Conservation (phyloP, 2,113 vertebrate species). For the Indicator indicator region DNA sequence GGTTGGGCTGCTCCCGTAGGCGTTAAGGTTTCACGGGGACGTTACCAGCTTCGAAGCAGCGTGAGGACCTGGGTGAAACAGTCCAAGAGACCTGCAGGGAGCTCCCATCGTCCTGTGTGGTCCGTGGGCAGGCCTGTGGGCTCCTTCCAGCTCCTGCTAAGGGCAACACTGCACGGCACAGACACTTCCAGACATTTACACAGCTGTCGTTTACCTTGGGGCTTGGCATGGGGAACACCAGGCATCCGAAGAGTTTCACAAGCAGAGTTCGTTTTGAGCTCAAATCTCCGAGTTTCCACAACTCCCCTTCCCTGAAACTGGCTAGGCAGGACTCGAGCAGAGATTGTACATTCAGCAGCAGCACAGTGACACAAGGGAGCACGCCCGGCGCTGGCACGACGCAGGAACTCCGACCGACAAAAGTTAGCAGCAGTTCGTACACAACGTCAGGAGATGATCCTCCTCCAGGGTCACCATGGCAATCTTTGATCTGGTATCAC, state of each 20-base stretch:
- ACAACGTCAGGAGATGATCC: rapidly evolving
- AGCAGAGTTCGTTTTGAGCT: background rate
- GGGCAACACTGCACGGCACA: background rate
- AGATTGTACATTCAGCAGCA: background rate
- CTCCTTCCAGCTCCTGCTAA: background rate
- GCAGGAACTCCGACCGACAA: background rate
- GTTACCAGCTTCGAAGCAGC: background rate
- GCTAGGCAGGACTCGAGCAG: background rate
- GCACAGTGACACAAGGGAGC: rapidly evolving
- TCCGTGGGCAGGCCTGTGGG: background rate
- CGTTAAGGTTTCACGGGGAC: background rate
- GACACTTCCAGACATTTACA: background rate
- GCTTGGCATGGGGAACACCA: background rate
- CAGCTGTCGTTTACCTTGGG: background rate
- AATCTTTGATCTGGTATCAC: background rate
- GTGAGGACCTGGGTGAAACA: background rate
- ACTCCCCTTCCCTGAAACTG: background rate
- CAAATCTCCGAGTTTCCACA: background rate
- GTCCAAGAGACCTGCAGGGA: background rate
- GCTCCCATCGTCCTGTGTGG: background rate
- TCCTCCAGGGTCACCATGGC: background rate
- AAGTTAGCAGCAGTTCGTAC: background rate
- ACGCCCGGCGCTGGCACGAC: background rate
- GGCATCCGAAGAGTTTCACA: background rate
- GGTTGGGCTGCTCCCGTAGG: background rate